Conservation (phyloP, 1,140 invertebrate genomes). For the Drosophila seguyi region DNA sequence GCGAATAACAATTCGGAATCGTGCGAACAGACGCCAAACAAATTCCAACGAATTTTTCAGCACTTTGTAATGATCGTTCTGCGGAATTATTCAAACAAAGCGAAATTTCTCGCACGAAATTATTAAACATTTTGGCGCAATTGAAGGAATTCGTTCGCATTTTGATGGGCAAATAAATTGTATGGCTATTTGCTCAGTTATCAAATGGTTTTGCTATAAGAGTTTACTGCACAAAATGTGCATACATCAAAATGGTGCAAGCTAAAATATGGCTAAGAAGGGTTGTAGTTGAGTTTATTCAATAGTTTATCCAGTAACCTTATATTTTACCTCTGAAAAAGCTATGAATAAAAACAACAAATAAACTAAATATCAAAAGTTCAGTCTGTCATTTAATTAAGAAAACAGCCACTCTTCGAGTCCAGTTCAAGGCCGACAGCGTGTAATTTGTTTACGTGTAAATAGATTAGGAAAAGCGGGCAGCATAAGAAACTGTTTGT, state of each 20-base stretch:
- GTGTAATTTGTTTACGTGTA: conserved; percentile 33
- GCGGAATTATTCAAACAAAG: conserved; percentile 16
- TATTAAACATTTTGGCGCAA: conserved; percentile 5
- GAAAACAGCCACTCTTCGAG: background rate
- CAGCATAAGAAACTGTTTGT: conserved; percentile 28
- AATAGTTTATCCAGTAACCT: background rate
- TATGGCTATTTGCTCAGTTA: too few species aligned
- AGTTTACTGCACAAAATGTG: background rate
- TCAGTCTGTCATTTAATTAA: conserved; percentile 22
- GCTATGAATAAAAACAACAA: too few species aligned
- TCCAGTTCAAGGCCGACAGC: conserved; percentile 20
- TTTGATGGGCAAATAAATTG: conserved; percentile 9
- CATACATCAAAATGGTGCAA: background rate
- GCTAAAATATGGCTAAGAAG: background rate
- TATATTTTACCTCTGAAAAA: background rate
- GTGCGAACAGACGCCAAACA: conserved; percentile 13
- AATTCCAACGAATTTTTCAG: conserved; percentile 33
- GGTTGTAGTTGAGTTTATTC: background rate
- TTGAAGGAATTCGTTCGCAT: background rate
- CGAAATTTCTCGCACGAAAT: conserved; percentile 3
- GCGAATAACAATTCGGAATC: conserved; percentile 19
- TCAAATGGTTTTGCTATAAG: conserved; percentile 5
- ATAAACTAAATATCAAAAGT: conserved; percentile 29
- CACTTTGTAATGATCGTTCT: conserved; percentile 26
- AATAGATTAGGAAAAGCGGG: conserved; percentile 7